Percentiles rank a stretch among this genome's conserved stretches.
These are phyloP conservation scores for Hipposideros armiger DNA, from an alignment of 2,113 vertebrate species.

Conservation along the genomic window DNA sequence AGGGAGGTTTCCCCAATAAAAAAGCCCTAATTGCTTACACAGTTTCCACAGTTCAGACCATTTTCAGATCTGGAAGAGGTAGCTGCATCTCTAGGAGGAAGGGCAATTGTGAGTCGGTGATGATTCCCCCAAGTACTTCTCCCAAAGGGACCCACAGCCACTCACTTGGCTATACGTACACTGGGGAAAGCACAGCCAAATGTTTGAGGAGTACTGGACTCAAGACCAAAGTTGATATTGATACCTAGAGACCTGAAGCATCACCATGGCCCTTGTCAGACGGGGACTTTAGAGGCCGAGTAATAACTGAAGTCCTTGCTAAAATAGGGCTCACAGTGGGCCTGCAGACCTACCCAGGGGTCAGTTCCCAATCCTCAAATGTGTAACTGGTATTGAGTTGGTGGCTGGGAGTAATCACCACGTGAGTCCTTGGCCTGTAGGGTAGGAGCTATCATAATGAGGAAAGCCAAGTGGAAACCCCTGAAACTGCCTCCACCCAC, in stretches of 20 bases:
- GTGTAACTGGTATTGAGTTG: neutral
- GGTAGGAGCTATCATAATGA: neutral
- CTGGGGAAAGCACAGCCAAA: neutral
- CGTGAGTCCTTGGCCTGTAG: neutral
- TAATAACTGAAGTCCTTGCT: neutral
- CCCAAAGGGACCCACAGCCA: neutral
- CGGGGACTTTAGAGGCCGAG: neutral
- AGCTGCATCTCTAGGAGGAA: neutral
- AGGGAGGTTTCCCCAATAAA: neutral
- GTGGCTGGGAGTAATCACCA: neutral
- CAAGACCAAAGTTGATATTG: neutral
- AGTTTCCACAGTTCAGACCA: neutral
- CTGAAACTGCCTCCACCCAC: neutral
- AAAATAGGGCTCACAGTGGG: neutral
- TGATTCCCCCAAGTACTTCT: neutral
- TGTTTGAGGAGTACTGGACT: neutral
- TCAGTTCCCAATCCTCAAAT: neutral
- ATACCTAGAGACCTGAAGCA: neutral
- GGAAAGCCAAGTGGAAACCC: neutral
- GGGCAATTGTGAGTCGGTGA: neutral
- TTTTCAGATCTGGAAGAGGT: conserved; percentile 1
- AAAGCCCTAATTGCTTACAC: conserved; percentile 6
- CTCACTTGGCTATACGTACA: neutral
- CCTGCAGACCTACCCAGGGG: neutral
- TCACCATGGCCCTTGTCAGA: neutral